These are phyloP conservation scores for Fukomys damarensis DNA, from an alignment of 2,113 vertebrate genomes.

Conservation along the genomic window DNA sequence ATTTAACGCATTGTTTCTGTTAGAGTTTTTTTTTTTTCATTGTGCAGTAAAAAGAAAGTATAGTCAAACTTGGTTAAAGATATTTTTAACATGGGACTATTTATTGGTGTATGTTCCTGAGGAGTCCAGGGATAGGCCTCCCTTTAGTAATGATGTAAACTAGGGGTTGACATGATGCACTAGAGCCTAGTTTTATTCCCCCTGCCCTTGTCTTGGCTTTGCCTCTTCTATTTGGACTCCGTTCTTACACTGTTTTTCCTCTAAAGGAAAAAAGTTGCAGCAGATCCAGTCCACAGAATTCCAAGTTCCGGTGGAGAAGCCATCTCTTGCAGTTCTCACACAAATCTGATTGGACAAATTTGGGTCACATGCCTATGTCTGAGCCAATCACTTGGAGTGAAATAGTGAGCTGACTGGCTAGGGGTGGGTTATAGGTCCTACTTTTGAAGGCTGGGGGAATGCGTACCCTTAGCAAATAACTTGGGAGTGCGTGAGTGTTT, in stretches of 20 bases:
- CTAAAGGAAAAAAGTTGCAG: background rate
- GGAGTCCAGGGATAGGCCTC: background rate
- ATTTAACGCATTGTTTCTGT: conserved; percentile 33
- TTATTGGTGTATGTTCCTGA: background rate
- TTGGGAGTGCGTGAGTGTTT: background rate
- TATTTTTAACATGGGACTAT: background rate
- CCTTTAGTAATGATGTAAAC: background rate
- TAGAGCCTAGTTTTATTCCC: background rate
- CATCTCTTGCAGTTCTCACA: background rate
- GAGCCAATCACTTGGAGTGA: background rate
- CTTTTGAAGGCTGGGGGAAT: background rate
- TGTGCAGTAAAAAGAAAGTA: background rate
- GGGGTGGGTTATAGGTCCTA: background rate
- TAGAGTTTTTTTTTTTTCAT: background rate
- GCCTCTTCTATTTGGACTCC: background rate
- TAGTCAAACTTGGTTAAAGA: background rate
- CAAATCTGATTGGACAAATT: background rate
- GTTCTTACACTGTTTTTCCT: background rate
- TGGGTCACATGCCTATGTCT: too few species aligned
- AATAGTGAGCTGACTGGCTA: background rate
- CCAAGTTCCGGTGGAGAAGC: background rate
- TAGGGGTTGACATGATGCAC: background rate
- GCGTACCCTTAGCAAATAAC: background rate
- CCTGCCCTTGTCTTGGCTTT: background rate
- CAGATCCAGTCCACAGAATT: background rate